These are phyloP conservation scores for Trisateles emortualis DNA, from an alignment of 2,888 invertebrate species.

Conservation along the genomic window DNA sequence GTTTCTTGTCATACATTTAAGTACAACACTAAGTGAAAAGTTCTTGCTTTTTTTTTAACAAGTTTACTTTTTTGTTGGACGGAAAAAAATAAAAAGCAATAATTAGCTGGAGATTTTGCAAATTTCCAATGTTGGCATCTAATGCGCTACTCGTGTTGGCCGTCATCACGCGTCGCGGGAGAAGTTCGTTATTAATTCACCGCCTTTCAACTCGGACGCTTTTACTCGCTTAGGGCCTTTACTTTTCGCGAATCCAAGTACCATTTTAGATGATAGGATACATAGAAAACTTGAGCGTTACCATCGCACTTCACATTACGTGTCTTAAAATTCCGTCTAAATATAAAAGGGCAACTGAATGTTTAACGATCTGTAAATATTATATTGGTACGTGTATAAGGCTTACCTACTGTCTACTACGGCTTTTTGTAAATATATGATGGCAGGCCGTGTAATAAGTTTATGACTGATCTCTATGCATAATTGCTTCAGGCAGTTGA, in stretches of 20 bases:
- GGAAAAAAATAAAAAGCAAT: slow-evolving; percentile 55
- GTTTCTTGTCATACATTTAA: slow-evolving; percentile 15
- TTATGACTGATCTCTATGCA: slow-evolving; percentile 2
- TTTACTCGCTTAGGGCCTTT: slow-evolving; percentile 69
- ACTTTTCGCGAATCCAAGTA: slow-evolving; percentile 53
- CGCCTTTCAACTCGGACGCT: slow-evolving; percentile 73
- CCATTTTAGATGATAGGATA: slow-evolving; percentile 50
- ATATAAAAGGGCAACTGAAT: background rate
- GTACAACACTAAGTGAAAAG: slow-evolving; percentile 53
- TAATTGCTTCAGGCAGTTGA: slow-evolving; percentile 23
- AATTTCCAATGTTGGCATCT: slow-evolving; percentile 73
- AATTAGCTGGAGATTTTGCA: slow-evolving; percentile 72
- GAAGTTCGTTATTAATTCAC: slow-evolving; percentile 85
- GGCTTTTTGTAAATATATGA: background rate
- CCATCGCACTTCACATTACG: background rate
- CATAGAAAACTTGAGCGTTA: slow-evolving; percentile 1
- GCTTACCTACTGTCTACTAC: no score
- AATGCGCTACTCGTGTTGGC: slow-evolving; percentile 86
- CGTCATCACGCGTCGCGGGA: slow-evolving; percentile 85
- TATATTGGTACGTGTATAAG: background rate
- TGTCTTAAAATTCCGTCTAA: background rate
- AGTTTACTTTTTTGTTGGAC: slow-evolving; percentile 42
- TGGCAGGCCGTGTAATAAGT: background rate
- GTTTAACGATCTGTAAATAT: background rate
- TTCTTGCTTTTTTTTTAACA: slow-evolving; percentile 43